These are phyloP conservation scores for Melanargia galathea DNA, from an alignment of 2,888 invertebrate genomes.

Conservation along the genomic window DNA sequence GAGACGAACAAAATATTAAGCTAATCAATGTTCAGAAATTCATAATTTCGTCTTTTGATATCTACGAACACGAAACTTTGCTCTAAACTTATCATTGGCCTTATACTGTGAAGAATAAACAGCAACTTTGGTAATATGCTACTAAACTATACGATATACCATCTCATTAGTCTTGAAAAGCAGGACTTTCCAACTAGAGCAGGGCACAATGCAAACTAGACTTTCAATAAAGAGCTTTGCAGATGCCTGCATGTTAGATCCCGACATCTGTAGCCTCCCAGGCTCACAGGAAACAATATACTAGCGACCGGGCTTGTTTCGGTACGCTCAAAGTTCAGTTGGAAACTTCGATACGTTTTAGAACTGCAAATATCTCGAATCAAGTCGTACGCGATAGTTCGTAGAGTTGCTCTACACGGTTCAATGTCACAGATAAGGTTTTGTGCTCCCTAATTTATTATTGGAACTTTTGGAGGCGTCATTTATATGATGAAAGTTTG, in stretches of 20 bases:
- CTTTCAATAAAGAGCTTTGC: conserved; percentile 17
- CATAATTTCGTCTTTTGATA: neutral
- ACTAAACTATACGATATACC: neutral
- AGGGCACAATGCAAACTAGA: conserved; percentile 16
- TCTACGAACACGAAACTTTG: neutral
- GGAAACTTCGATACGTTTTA: conserved; percentile 35
- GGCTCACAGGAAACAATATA: conserved; percentile 30
- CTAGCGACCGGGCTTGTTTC: conserved; percentile 31
- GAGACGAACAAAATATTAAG: too few relatives aligned
- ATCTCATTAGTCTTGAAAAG: conserved; percentile 12
- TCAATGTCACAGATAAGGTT: conserved; percentile 20
- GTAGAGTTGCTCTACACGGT: conserved; percentile 17
- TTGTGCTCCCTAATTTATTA: conserved; percentile 14
- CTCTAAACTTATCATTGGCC: neutral
- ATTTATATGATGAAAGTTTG: too few relatives aligned
- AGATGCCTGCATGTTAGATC: conserved; percentile 14
- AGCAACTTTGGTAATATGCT: neutral
- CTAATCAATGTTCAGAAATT: neutral
- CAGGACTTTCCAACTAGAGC: conserved; percentile 17
- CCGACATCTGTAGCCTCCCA: conserved; percentile 33
- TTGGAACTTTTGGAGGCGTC: conserved; percentile 11
- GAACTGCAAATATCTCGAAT: conserved; percentile 34
- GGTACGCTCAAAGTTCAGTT: conserved; percentile 32
- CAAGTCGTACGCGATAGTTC: conserved; percentile 27
- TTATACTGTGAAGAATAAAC: neutral